Conservation (phyloP, 1,140 invertebrate species). For the Bombus pascuorum region DNA sequence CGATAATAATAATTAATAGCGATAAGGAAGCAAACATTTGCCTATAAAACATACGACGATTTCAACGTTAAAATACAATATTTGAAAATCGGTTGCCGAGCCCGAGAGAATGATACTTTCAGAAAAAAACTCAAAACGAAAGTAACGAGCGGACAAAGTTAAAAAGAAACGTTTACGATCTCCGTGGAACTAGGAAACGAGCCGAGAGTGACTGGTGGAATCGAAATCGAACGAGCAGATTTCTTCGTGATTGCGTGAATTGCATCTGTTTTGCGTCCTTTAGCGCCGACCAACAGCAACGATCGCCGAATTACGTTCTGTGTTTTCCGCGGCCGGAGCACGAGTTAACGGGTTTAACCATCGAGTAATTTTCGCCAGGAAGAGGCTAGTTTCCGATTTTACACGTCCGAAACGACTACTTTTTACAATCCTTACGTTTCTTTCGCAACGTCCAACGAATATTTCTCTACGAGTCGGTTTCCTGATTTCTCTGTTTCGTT, state of each 20-base stretch:
- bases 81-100: too few relatives aligned
- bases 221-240: background rate
- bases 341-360: too few relatives aligned
- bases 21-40: too few relatives aligned
- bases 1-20: too few relatives aligned
- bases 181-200: background rate
- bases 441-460: too few relatives aligned
- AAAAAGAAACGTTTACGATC: background rate
- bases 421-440: too few relatives aligned
- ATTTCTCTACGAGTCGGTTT: fast-evolving
- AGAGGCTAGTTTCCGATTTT: too few relatives aligned
- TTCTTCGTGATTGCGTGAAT: background rate
- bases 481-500: too few relatives aligned
- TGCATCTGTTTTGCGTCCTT: background rate
- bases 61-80: too few relatives aligned
- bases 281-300: background rate
- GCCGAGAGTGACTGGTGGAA: background rate
- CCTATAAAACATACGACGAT: too few relatives aligned
- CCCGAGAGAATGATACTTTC: background rate
- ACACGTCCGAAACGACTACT: too few relatives aligned
- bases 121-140: background rate
- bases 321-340: background rate
- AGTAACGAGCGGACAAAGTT: background rate
- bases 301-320: background rate
- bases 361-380: background rate